Conservation (phyloP, 2,888 invertebrate species). For the Leptarthrus brevirostris region DNA sequence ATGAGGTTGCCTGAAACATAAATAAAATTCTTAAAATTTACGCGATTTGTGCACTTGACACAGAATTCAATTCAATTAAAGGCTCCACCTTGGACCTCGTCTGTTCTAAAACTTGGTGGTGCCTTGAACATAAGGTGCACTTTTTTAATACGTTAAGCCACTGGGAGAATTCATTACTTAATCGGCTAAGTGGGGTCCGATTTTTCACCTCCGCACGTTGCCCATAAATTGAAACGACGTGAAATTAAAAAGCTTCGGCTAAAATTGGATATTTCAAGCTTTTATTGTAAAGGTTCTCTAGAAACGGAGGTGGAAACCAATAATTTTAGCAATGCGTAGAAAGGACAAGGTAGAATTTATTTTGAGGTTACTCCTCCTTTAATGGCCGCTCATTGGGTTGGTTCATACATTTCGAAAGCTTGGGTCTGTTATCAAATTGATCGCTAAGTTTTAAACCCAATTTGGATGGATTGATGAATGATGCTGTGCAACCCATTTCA, state of each 20-base stretch:
- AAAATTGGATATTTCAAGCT: conserved; percentile 33
- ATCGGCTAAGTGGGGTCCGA: conserved; percentile 42
- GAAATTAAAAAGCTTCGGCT: conserved; percentile 42
- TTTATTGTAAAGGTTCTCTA: conserved; percentile 1
- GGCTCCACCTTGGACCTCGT: too few species aligned
- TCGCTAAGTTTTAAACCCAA: conserved; percentile 37
- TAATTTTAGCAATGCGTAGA: background rate
- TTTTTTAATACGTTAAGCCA: conserved; percentile 33
- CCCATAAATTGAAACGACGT: conserved; percentile 37
- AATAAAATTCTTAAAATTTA: background rate
- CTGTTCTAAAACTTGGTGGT: too few species aligned
- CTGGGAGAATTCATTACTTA: conserved; percentile 43
- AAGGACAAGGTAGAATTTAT: conserved; percentile 34
- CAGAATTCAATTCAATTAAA: background rate
- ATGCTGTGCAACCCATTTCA: conserved; percentile 15
- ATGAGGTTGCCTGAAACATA: background rate
- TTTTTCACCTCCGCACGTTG: conserved; percentile 43
- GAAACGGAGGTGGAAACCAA: background rate
- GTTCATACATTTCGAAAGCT: conserved; percentile 5
- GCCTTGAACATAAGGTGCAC: background rate
- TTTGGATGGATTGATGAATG: conserved; percentile 39
- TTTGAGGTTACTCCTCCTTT: conserved; percentile 39
- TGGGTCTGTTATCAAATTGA: conserved; percentile 35
- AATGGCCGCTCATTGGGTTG: conserved; percentile 22
- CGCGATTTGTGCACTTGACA: background rate